Percentiles rank a stretch among this genome's conserved stretches.
These are phyloP conservation scores for Setophaga kirtlandii DNA, from an alignment of 2,113 vertebrate species.

Conservation along the genomic window DNA sequence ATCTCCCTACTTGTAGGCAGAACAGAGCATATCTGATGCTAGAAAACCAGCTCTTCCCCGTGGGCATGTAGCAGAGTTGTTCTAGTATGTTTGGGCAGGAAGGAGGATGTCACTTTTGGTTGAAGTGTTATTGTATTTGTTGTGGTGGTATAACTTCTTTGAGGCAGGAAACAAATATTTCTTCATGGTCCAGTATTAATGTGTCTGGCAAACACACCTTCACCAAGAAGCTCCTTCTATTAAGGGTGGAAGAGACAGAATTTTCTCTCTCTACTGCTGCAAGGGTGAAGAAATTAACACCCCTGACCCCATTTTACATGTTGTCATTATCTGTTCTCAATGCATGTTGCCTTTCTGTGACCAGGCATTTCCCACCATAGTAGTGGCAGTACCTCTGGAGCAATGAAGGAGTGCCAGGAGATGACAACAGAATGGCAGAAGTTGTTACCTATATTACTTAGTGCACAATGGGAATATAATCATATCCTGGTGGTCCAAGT, in stretches of 20 bases:
- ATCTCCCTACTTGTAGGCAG: background rate
- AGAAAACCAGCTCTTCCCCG: background rate
- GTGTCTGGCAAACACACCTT: background rate
- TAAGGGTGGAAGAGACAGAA: background rate
- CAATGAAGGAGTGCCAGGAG: background rate
- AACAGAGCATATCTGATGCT: background rate
- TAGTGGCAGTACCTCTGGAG: background rate
- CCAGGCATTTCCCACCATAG: background rate
- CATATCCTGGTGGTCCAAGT: background rate
- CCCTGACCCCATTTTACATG: background rate
- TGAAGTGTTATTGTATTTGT: background rate
- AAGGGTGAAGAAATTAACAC: background rate
- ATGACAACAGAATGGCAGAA: background rate
- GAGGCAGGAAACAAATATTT: background rate
- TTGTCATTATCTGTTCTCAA: background rate
- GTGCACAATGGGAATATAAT: background rate
- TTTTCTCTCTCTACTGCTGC: background rate
- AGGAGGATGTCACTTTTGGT: background rate
- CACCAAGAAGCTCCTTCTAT: background rate
- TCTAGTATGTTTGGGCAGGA: background rate
- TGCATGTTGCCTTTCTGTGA: background rate
- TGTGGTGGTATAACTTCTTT: background rate
- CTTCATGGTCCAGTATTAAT: background rate
- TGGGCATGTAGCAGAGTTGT: background rate
- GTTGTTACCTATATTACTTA: background rate